Conservation (phyloP, 2,797 vertebrate genomes). For the Chelon auratus region DNA sequence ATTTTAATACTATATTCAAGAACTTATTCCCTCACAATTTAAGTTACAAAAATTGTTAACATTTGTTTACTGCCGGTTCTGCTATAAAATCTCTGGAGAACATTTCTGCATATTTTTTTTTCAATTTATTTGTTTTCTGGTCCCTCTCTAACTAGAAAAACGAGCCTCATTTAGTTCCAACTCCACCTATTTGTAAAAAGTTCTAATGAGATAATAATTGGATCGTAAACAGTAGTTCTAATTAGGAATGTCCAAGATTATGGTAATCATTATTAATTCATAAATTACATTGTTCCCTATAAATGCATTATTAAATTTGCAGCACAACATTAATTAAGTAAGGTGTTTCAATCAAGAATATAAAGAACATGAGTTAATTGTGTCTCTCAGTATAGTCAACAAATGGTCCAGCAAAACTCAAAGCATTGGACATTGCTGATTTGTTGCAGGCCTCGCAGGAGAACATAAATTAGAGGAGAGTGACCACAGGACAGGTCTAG, state of each 20-base stretch:
- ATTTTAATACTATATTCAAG: constrained; percentile 21
- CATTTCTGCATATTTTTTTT: constrained; percentile 11
- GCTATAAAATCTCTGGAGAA: constrained; percentile 4
- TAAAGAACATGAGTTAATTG: not conserved
- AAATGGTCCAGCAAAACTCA: constrained; percentile 3
- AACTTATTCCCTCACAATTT: constrained; percentile 7
- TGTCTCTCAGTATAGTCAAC: constrained; percentile 14
- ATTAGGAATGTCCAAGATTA: constrained; percentile 25
- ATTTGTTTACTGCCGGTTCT: constrained; percentile 26
- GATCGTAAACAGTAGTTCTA: constrained; percentile 39
- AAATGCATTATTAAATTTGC: constrained; percentile 9
- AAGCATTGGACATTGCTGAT: not conserved
- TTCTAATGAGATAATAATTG: constrained; percentile 50
- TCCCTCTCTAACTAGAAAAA: constrained; percentile 24
- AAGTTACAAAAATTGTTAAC: constrained; percentile 22
- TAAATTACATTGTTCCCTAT: constrained; percentile 19
- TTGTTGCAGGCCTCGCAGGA: not conserved
- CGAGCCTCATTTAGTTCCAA: constrained; percentile 13
- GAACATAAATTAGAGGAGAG: not conserved
- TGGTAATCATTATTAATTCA: constrained; percentile 25
- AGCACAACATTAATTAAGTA: not conserved
- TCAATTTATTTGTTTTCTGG: not conserved
- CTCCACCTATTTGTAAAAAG: constrained; percentile 26
- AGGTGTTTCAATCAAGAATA: constrained; percentile 7
- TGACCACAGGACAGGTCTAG: too few species aligned